These are phyloP conservation scores for Macrophya alboannulata DNA, from an alignment of 2,888 invertebrate species.

Conservation along the genomic window DNA sequence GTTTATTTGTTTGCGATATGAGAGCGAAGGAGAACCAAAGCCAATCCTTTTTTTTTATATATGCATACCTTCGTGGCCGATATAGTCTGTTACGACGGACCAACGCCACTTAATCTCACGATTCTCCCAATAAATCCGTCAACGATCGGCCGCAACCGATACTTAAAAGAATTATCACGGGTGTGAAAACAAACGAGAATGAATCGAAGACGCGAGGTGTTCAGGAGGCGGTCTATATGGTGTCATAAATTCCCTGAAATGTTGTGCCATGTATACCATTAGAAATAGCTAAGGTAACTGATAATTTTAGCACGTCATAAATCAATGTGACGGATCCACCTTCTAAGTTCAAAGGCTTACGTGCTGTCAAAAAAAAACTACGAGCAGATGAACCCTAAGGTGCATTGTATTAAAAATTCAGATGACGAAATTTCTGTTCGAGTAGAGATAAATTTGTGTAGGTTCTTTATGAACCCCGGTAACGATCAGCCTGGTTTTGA, in stretches of 20 bases:
- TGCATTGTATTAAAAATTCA: neutral
- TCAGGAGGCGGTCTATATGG: neutral
- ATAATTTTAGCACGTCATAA: constrained; percentile 49
- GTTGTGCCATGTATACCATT: constrained; percentile 16
- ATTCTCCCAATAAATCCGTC: constrained; percentile 51
- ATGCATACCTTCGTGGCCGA: neutral
- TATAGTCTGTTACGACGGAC: neutral
- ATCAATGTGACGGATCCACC: neutral
- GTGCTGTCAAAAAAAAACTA: neutral
- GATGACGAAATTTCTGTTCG: neutral
- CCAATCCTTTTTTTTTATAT: constrained; percentile 38
- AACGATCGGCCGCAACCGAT: constrained; percentile 44
- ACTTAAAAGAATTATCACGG: constrained; percentile 51
- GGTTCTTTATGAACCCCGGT: neutral
- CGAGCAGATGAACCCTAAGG: neutral
- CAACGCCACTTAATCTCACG: constrained; percentile 41
- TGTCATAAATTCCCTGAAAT: constrained; percentile 30
- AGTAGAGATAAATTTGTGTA: neutral
- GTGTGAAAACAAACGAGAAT: constrained; percentile 49
- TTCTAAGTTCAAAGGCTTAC: neutral
- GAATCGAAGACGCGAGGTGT: neutral
- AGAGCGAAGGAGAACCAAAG: neutral
- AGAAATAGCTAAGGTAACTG: constrained; percentile 42
- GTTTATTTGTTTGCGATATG: constrained; percentile 43
- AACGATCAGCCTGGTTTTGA: neutral